These are phyloP conservation scores for Zaprionus nigranus DNA, from an alignment of 1,140 invertebrate genomes.

Conservation along the genomic window DNA sequence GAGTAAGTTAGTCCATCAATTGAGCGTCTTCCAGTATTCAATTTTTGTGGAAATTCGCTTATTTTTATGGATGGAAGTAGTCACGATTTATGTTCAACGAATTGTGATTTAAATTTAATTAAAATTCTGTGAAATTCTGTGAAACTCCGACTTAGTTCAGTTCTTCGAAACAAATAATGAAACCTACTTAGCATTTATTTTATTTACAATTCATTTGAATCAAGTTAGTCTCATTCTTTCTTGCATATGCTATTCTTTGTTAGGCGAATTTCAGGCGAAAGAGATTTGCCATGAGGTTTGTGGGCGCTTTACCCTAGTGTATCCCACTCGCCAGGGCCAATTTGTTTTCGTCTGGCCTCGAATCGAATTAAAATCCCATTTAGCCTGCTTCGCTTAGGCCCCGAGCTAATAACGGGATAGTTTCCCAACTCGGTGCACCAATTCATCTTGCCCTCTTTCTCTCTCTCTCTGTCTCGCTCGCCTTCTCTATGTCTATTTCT, in stretches of 20 bases:
- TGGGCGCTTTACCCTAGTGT: not conserved
- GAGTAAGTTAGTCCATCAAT: slow-evolving; percentile 26
- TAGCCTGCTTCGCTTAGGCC: slow-evolving; percentile 46
- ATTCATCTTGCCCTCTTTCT: not conserved
- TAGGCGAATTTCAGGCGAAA: not conserved
- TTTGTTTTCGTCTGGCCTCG: slow-evolving; percentile 60
- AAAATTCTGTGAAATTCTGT: not conserved
- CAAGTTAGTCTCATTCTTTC: not conserved
- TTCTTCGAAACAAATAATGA: not conserved
- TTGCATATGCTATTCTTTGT: not conserved
- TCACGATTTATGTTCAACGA: too few species aligned
- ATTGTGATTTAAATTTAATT: not conserved
- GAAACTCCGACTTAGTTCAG: too few species aligned
- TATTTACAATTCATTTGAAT: not conserved
- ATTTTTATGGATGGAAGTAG: not conserved
- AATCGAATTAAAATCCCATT: slow-evolving; percentile 77
- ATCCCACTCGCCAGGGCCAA: slow-evolving; percentile 24
- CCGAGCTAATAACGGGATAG: slow-evolving; percentile 46
- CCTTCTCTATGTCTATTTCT: not conserved
- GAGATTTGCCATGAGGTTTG: not conserved
- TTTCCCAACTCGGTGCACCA: slow-evolving; percentile 14
- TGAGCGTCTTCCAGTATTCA: not conserved
- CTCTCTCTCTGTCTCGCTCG: not conserved
- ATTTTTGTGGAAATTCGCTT: not conserved
- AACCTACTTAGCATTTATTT: not conserved